phyloP scores from a whole-genome alignment of 2,113 vertebrate species.

The Sterrhoptilus dennistouni region DNA sequence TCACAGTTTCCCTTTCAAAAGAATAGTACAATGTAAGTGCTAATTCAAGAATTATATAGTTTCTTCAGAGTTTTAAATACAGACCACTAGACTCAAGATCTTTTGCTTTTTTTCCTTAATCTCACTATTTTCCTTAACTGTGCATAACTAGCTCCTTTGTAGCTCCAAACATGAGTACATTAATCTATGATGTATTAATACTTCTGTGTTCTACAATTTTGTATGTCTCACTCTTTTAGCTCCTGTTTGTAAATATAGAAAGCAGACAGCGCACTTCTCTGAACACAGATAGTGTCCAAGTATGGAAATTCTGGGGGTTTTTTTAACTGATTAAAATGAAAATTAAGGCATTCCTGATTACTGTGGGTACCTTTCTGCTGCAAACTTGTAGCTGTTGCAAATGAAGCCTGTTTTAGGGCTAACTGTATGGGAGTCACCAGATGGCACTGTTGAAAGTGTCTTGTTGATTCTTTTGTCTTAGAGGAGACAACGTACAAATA shows the following conservation, averaged over 20 bases:
- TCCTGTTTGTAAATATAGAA: background rate
- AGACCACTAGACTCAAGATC: background rate
- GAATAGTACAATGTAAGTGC: background rate
- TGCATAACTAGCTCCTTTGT: background rate
- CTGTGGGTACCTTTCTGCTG: background rate
- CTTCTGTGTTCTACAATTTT: background rate
- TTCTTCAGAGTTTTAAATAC: background rate
- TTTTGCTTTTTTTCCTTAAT: background rate
- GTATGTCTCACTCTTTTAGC: background rate
- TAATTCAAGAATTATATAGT: background rate
- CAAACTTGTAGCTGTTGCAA: background rate
- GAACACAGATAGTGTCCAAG: background rate
- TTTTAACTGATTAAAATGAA: background rate
- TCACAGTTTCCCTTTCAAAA: background rate
- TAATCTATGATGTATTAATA: background rate
- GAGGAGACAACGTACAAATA: background rate
- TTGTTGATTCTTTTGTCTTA: conserved; percentile 27
- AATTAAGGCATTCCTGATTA: background rate
- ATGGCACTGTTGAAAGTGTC: conserved; percentile 32
- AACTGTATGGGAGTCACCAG: background rate
- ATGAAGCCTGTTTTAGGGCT: background rate
- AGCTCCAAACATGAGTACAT: background rate
- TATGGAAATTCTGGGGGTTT: background rate
- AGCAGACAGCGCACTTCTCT: background rate
- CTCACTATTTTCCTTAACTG: background rate